Conservation (phyloP, 2,888 invertebrate species). For the Drosophila affinis region DNA sequence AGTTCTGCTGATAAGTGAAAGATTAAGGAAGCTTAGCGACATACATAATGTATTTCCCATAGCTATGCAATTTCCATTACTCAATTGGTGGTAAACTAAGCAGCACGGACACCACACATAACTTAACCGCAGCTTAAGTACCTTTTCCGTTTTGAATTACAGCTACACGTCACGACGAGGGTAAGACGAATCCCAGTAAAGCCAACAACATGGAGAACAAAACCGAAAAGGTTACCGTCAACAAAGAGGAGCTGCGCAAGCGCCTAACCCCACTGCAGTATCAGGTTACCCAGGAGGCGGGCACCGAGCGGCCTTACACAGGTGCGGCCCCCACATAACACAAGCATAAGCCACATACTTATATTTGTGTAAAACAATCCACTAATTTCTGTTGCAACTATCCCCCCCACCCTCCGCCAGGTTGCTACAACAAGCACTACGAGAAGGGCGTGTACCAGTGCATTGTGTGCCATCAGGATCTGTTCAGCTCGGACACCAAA, state of each 20-base stretch:
- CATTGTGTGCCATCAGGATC: constrained; percentile 94
- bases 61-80: constrained; percentile 49
- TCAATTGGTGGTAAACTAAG: constrained; percentile 52
- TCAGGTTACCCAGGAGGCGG: constrained; percentile 98
- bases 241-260: constrained; percentile 92
- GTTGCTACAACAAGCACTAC: constrained; percentile 94
- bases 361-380: constrained; percentile 5
- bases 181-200: constrained; percentile 37
- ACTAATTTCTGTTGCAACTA: background rate
- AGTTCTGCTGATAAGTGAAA: constrained; percentile 43
- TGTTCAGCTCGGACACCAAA: constrained; percentile 97
- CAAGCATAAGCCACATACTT: background rate
- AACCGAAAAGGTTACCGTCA: constrained; percentile 80
- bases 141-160: constrained; percentile 62
- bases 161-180: constrained; percentile 3
- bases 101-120: constrained; percentile 1
- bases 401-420: constrained; percentile 82
- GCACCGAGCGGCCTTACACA: constrained; percentile 94
- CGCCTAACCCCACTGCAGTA: constrained; percentile 95
- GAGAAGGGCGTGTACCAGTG: constrained; percentile 96
- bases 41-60: background rate
- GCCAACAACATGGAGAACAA: constrained; percentile 80
- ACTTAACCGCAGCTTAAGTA: constrained; percentile 59
- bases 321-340: constrained; percentile 83
- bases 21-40: constrained; percentile 25